Evolutionary conservation across 2,113 vertebrate species (phyloP).

Genomic region (Scolopax mira): DNA sequence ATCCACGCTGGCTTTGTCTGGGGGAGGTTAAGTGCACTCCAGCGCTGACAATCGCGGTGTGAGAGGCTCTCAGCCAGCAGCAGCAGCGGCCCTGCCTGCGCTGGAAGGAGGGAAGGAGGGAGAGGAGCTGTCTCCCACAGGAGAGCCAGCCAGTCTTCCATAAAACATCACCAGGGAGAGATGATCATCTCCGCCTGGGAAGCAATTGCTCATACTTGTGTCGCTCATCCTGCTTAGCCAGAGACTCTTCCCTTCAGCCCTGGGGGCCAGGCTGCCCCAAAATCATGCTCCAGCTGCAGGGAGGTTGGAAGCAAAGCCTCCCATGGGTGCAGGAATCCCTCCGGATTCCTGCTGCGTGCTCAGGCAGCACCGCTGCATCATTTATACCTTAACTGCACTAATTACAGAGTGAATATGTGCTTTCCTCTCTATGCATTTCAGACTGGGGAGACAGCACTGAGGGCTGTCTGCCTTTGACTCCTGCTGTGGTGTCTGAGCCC

Average conservation of each 20-base stretch:
- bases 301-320: background rate
- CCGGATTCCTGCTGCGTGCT: background rate
- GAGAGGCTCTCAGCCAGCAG: constrained; percentile 12
- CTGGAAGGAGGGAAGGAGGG: background rate
- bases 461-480: background rate
- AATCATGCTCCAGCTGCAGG: background rate
- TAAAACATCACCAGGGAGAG: background rate
- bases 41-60: background rate
- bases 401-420: background rate
- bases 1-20: background rate
- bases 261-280: background rate
- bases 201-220: background rate
- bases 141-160: background rate
- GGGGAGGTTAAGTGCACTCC: constrained; percentile 30
- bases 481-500: background rate
- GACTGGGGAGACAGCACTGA: background rate
- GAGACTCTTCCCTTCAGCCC: background rate
- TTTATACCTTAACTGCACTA: background rate
- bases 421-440: background rate
- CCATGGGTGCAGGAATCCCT: background rate
- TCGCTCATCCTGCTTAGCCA: background rate
- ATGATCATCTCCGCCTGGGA: background rate
- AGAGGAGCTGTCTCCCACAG: background rate
- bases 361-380: background rate
- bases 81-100: background rate